phyloP scores from a whole-genome alignment of 2,888 invertebrate genomes.

The Cataglyphis altisquamis region DNA sequence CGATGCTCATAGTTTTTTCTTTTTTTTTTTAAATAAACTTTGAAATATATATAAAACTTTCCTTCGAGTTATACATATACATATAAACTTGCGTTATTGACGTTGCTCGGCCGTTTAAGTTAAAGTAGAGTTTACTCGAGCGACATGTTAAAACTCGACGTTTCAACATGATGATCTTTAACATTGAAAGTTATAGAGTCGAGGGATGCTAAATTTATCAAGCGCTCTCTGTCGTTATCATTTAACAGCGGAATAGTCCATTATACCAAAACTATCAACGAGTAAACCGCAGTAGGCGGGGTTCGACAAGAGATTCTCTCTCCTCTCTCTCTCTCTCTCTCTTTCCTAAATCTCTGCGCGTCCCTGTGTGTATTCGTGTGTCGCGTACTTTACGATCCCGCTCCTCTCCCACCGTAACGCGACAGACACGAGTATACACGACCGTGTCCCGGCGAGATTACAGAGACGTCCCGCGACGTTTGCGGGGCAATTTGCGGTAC shows the following conservation, averaged over 20 bases:
- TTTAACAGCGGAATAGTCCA: conserved; percentile 9
- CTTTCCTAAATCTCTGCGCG: background rate
- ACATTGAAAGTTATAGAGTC: background rate
- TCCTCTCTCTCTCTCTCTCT: conserved; percentile 5
- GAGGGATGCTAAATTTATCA: conserved; percentile 12
- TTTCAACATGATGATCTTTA: conserved; percentile 15
- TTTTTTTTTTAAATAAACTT: background rate
- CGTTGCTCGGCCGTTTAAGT: conserved; percentile 6
- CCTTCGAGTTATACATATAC: background rate
- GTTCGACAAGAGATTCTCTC: background rate
- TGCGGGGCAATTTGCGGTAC: conserved; percentile 66
- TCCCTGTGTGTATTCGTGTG: background rate
- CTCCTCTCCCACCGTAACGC: conserved; percentile 32
- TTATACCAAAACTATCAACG: conserved; percentile 7
- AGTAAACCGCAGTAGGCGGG: background rate
- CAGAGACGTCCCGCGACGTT: conserved; percentile 52
- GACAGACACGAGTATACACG: conserved; percentile 23
- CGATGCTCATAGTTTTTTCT: background rate
- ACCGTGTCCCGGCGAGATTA: conserved; percentile 64
- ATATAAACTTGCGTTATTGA: background rate
- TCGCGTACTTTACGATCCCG: conserved; percentile 28
- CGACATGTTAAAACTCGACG: conserved; percentile 20
- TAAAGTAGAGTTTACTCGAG: conserved; percentile 10
- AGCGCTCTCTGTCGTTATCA: conserved; percentile 8
- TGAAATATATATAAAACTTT: background rate